phyloP scores from a whole-genome alignment of 2,888 invertebrate genomes.

The Caenorhabditis sp. region DNA sequence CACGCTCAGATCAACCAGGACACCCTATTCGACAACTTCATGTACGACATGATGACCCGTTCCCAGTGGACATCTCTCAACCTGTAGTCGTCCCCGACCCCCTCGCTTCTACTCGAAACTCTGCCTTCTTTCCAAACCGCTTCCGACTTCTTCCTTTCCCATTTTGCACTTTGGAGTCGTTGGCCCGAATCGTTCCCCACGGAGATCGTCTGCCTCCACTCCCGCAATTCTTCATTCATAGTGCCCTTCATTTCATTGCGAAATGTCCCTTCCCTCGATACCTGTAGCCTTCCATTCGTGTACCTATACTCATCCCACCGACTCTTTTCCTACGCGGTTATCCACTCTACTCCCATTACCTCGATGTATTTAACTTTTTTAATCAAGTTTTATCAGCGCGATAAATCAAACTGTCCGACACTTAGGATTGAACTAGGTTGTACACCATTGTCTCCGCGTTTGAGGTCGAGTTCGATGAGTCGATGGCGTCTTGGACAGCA shows the following conservation, averaged over 20 bases:
- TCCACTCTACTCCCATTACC: slow-evolving; percentile 7
- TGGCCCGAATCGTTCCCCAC: not conserved
- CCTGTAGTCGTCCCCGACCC: too few species aligned
- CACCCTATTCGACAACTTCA: slow-evolving; percentile 35
- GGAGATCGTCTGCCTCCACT: not conserved
- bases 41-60: slow-evolving; percentile 50
- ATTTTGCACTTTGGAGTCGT: not conserved
- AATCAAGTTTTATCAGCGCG: not conserved
- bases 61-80: slow-evolving; percentile 21
- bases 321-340: slow-evolving; percentile 32
- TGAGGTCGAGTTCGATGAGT: not conserved
- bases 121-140: not conserved
- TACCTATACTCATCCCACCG: slow-evolving; percentile 1
- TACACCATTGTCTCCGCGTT: not conserved
- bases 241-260: slow-evolving; percentile 35
- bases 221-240: not conserved
- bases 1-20: slow-evolving; percentile 9
- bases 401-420: not conserved
- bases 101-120: too few species aligned
- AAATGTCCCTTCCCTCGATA: slow-evolving; percentile 9
- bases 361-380: slow-evolving; percentile 5
- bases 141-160: not conserved
- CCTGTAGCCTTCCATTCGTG: slow-evolving; percentile 49
- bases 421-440: slow-evolving; percentile 2
- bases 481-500: not conserved